Evolutionary conservation across 2,113 vertebrate genomes (phyloP).

Genomic region (Neomonachus schauinslandi): DNA sequence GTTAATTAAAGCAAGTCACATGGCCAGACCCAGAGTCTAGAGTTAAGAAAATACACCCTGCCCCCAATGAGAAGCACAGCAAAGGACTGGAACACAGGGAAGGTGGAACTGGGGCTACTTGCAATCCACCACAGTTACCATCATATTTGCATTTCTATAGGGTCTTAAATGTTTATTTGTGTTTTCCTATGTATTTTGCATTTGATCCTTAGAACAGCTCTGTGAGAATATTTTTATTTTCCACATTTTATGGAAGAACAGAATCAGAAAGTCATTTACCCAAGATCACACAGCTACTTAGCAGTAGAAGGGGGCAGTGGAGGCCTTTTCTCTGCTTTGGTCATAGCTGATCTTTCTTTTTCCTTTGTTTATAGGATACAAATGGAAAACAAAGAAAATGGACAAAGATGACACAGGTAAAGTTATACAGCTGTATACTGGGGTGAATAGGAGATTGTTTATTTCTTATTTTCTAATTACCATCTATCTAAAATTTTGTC

Average conservation of each 20-base stretch:
- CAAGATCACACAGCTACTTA: neutral
- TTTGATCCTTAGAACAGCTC: neutral
- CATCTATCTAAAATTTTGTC: neutral
- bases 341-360: neutral
- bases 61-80: neutral
- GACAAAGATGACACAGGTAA: neutral
- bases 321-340: neutral
- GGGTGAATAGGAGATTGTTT: neutral
- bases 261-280: neutral
- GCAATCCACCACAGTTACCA: neutral
- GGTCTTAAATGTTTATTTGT: neutral
- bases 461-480: neutral
- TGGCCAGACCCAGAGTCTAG: neutral
- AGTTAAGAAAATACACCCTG: neutral
- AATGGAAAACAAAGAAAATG: neutral
- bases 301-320: neutral
- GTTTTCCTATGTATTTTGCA: neutral
- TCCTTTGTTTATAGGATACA: neutral
- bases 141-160: neutral
- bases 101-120: neutral
- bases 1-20: neutral
- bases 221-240: conserved; percentile 5
- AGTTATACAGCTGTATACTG: neutral
- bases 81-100: neutral
- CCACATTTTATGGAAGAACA: conserved; percentile 3